phyloP scores from a whole-genome alignment of 2,888 invertebrate genomes.

The Mythimna loreyi region DNA sequence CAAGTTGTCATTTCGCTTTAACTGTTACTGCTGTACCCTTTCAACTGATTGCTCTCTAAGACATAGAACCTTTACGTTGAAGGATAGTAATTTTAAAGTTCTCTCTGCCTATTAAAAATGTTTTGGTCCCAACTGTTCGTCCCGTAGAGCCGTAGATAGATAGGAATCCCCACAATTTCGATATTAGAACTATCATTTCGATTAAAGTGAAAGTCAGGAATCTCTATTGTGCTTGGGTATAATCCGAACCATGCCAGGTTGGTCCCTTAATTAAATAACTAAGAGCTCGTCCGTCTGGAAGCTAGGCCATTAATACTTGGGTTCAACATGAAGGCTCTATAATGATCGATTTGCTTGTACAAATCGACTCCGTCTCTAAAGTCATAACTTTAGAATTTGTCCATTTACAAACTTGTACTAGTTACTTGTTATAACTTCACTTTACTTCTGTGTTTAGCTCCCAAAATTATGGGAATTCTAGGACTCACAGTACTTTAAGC shows the following conservation, averaged over 20 bases:
- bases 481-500: no score
- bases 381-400: constrained; percentile 6
- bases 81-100: not conserved
- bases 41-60: constrained; percentile 24
- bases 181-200: constrained; percentile 28
- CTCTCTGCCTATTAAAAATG: not conserved
- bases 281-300: constrained; percentile 6
- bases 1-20: constrained; percentile 47
- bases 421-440: not conserved
- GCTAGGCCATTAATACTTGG: constrained; percentile 17
- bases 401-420: not conserved
- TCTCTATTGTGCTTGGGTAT: constrained; percentile 20
- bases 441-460: not conserved
- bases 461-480: no score
- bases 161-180: constrained; percentile 6
- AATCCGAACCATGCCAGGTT: constrained; percentile 26
- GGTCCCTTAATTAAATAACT: constrained; percentile 50
- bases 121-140: not conserved
- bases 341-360: constrained; percentile 19
- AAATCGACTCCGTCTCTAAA: not conserved
- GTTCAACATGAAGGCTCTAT: not conserved
- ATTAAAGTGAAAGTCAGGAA: constrained; percentile 9
- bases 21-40: constrained; percentile 40
- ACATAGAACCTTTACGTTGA: not conserved
- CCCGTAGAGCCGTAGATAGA: not conserved